Evolutionary conservation across 2,888 invertebrate species (phyloP), one percentile per base, ranked within the genome.

Genomic region (Brachycybe producta): DNA sequence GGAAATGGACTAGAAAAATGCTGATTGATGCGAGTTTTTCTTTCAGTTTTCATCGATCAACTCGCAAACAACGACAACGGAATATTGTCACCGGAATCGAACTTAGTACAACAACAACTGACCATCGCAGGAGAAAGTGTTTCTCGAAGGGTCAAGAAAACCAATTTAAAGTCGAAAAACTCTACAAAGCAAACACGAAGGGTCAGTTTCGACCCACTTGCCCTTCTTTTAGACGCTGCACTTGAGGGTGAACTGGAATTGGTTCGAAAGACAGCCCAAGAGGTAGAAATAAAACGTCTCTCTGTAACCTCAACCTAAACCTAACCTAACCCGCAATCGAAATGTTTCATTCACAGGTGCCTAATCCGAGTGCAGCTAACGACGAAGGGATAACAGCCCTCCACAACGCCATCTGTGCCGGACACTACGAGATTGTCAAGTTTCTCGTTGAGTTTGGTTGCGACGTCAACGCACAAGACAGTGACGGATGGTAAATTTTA

Each of bases 311-410:
- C n/a, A n/a, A n/a, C n/a, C n/a, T n/a, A n/a, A n/a, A n/a, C n/a
- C n/a, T n/a, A n/a, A n/a, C n/a, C n/a, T n/a, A n/a, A n/a, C n/a
- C n/a, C n/a, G n/a, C n/a, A n/a, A n/a, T n/a, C n/a, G n/a, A n/a
- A n/a, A n/a, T n/a, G n/a, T 44, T 17, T 30, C 17, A 19, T 43
- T 36, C 5, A 7, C 56, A 92, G 76, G 84, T 94, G 57, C 77
- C 86, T 58, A 90, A 97, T 73, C 91, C 95, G 34, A 95, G 94
- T 68, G 88, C 88, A 49, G 88, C 95, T 52, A 98, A 97, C 67
- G 97, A 98, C 68, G 98, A 98, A 70, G 98, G 98, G 49, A 98
- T 99, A 64, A 98, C 98, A 1, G 98, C 98, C 35, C 76, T 98
- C 53, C 98, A 98, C 72, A 98, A 99, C 70, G 95, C 98, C 60